Evolutionary conservation across 1,140 invertebrate genomes (phyloP), one percentile per base, ranked within the genome.

Genomic region (Drosophila saltans): DNA sequence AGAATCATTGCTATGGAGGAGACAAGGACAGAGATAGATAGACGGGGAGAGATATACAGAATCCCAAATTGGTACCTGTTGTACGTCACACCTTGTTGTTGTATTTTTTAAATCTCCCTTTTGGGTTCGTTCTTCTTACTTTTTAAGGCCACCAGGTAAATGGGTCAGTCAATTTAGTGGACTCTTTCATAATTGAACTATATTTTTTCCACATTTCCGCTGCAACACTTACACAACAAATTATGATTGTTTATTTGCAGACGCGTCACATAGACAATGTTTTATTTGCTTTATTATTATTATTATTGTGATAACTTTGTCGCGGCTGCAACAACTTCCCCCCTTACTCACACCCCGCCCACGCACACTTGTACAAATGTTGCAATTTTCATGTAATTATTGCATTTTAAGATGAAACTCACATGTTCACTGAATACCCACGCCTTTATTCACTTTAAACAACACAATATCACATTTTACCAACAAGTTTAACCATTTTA

Each of bases 111-210:
- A 41, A 41, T 69, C 21, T 33, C 28, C 21, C n/a, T 79, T 86
- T 86, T 82, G 76, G 83, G 83, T 77, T 86, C 89, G 1, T 52
- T 52, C 45, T 21, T 24, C 8, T 26, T 24, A 21, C 3, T 83
- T 78, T 79, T 41, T 36, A 67, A 66, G 60, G 61, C 43, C 69
- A 78, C 75, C 82, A 88, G 82, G 82, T 77, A 88, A 86, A 76
- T 76, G 74, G 75, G 78, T 63, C 76, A 61, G 78, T 57, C 76
- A 61, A 41, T 24, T 41, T 60, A 76, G 59, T 74, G 67, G 73
- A 10, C 45, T 21, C 5, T 52, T 52, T 26, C 1, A 7, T 48
- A 48, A 7, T 26, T 52, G 3, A 36, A 36, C 33, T 36, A 36
- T 36, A 7, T 24, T 21, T 9, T 52, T 26, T 52, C 26, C 45